These are phyloP conservation scores for Andrena fulva DNA, from an alignment of 2,888 invertebrate genomes.

Conservation along the genomic window DNA sequence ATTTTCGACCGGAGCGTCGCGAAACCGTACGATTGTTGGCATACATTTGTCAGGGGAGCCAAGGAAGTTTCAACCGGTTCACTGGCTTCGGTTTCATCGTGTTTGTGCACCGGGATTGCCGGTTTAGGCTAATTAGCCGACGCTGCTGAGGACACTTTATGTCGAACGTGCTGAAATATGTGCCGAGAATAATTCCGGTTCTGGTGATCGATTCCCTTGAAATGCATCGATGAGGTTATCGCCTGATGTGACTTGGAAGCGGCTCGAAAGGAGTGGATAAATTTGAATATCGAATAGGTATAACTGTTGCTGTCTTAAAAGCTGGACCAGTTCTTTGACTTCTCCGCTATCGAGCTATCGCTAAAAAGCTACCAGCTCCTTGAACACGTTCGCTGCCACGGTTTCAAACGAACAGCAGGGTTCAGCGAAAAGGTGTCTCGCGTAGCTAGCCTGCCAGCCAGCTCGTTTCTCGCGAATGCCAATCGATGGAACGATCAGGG, in stretches of 20 bases:
- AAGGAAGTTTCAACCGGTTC: slow-evolving; percentile 46
- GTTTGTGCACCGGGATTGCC: background rate
- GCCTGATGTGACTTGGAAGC: no score
- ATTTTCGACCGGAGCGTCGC: slow-evolving; percentile 63
- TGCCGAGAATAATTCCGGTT: no score
- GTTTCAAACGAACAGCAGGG: background rate
- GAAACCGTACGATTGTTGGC: slow-evolving; percentile 68
- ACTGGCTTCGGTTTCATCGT: slow-evolving; percentile 16
- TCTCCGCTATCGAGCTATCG: no score
- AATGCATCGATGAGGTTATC: no score
- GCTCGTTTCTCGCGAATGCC: slow-evolving; percentile 33
- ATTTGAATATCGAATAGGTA: no score
- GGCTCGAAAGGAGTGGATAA: no score
- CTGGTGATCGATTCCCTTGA: no score
- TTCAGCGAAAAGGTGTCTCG: slow-evolving; percentile 1
- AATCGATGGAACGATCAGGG: slow-evolving; percentile 26
- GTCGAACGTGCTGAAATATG: background rate
- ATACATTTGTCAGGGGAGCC: slow-evolving; percentile 50
- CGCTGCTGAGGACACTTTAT: background rate
- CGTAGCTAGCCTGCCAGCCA: background rate
- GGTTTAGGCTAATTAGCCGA: slow-evolving; percentile 37
- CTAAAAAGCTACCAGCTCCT: no score
- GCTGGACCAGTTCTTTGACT: no score
- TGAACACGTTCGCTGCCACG: background rate
- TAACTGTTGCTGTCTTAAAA: no score